Evolutionary conservation across 2,113 vertebrate species (phyloP).

Genomic region (Tragelaphus scriptus): DNA sequence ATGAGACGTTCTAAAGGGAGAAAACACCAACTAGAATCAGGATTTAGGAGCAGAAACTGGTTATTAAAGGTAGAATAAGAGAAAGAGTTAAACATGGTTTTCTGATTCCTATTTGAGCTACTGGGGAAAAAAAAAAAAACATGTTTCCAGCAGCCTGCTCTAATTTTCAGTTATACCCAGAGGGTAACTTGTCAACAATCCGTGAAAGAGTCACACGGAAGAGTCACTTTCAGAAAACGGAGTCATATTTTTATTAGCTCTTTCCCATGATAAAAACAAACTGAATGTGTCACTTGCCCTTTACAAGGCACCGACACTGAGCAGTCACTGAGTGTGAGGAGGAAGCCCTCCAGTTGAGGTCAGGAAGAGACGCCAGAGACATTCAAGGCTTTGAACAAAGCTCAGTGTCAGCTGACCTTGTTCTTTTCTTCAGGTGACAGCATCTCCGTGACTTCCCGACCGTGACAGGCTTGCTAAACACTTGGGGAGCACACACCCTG

Average conservation of each 20-base stretch:
- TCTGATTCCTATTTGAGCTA: neutral
- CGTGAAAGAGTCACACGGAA: neutral
- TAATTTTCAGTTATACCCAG: constrained; percentile 26
- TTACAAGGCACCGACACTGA: neutral
- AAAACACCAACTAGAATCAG: neutral
- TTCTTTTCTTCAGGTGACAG: constrained; percentile 40
- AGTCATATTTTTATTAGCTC: constrained; percentile 31
- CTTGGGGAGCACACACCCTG: neutral
- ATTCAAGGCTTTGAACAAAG: constrained; percentile 18
- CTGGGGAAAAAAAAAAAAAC: neutral
- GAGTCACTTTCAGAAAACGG: neutral
- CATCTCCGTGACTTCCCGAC: neutral
- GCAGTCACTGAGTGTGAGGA: neutral
- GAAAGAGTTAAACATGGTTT: neutral
- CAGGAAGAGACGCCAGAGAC: constrained; percentile 18
- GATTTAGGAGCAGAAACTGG: neutral
- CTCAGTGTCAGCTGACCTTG: constrained; percentile 15
- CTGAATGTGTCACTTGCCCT: neutral
- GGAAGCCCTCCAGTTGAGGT: neutral
- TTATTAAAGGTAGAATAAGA: neutral
- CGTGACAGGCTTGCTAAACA: neutral
- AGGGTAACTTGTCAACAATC: constrained; percentile 25
- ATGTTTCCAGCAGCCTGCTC: neutral
- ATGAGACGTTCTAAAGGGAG: neutral
- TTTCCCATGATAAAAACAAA: neutral